phyloP scores from a whole-genome alignment of 2,113 vertebrate genomes.

The Opisthocomus hoazin region DNA sequence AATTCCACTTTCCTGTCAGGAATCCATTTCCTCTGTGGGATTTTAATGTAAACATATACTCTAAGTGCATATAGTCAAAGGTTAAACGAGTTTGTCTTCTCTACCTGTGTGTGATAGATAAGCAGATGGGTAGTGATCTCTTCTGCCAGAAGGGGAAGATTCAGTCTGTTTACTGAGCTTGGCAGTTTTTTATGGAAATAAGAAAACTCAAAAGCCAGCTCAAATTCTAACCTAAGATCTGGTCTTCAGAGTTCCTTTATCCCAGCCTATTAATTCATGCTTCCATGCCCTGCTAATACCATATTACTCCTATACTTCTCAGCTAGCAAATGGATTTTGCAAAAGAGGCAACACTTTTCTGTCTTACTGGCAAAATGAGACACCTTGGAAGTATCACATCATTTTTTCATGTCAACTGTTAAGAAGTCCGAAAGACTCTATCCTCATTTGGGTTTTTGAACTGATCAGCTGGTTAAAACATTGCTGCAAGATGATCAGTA shows the following conservation, averaged over 20 bases:
- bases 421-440: not conserved
- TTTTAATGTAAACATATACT: not conserved
- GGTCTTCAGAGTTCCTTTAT: not conserved
- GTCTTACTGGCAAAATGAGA: not conserved
- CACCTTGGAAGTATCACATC: not conserved
- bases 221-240: not conserved
- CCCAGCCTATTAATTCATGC: not conserved
- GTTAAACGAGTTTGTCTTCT: not conserved
- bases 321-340: not conserved
- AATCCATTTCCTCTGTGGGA: not conserved
- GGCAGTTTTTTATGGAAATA: not conserved
- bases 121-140: not conserved
- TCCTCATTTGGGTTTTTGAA: not conserved
- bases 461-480: not conserved
- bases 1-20: not conserved
- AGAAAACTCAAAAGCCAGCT: not conserved
- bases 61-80: not conserved
- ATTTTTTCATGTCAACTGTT: not conserved
- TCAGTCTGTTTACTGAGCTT: not conserved
- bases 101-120: not conserved
- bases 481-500: not conserved
- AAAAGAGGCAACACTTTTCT: not conserved
- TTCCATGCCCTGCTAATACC: not conserved
- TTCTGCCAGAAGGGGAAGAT: not conserved
- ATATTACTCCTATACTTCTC: not conserved